A percentile compares a stretch with the other conserved stretches of the same genome.
These are phyloP conservation scores for Plebejus argus DNA, from an alignment of 2,888 invertebrate genomes.

Conservation along the genomic window DNA sequence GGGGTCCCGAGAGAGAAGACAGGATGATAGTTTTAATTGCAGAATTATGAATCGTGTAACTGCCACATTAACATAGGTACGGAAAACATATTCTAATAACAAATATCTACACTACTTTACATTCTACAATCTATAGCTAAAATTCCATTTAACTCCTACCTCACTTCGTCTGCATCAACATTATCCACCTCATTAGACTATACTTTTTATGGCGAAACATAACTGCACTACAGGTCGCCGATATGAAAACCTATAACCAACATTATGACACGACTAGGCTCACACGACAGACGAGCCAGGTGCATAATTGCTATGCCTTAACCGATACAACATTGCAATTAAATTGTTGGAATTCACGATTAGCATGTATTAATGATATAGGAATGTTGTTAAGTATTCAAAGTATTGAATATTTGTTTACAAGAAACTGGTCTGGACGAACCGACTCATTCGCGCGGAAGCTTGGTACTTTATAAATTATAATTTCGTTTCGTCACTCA, in stretches of 20 bases:
- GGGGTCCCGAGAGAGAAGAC: no score
- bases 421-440: background rate
- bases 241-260: slow-evolving; percentile 13
- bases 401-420: background rate
- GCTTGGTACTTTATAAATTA: no score
- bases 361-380: background rate
- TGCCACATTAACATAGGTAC: no score
- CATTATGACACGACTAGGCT: slow-evolving; percentile 3
- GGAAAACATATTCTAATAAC: no score
- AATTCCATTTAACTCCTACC: no score
- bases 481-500: no score
- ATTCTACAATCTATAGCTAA: no score
- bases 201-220: slow-evolving; percentile 1
- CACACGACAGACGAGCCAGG: slow-evolving; percentile 3
- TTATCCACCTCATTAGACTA: background rate
- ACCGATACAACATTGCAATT: slow-evolving; percentile 3
- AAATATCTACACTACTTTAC: no score
- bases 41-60: no score
- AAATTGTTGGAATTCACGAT: slow-evolving; percentile 8
- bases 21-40: no score
- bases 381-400: background rate
- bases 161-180: background rate
- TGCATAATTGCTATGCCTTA: slow-evolving; percentile 7
- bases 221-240: background rate
- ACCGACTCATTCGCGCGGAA: background rate